Base-by-base conservation (phyloP, 2,888 invertebrate genomes). In the Tuta absoluta region DNA sequence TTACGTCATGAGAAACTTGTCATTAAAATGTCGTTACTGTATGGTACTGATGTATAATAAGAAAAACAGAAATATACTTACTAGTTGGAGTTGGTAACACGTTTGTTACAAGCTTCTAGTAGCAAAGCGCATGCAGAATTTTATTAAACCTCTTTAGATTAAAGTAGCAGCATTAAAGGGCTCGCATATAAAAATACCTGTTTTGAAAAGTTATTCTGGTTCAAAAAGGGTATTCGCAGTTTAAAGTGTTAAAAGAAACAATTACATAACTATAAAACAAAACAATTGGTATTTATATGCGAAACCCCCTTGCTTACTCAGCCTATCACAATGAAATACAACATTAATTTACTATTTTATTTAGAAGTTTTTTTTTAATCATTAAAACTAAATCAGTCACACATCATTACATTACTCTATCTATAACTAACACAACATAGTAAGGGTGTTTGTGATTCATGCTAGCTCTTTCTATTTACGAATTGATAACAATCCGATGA, bases 301-400 rank as follows among this genome's bases (percentile, higher is more conserved):
- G 17, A 23, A 51, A n/a, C n/a, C n/a, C 51, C 21, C 21, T 21
- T n/a, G 5, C 19, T 4, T 11, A 12, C 2, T 28, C 23, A n/a
- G 8, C 7, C 17, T 49, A 48, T 45, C n/a, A 51, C 48, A 61
- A 61, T 61, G 17, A 61, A 61, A 61, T 61, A 61, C 61, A 49
- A 48, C 17, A 61, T 72, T 72, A 70, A 74, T 70, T 76, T 73
- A 80, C 77, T 73, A 75, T 67, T 86, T 86, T 85, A 85, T 86
- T 86, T 72, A 75, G 75, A 79, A 78, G 73, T 78, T 28, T 17
- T 56, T 77, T 77, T 73, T 75, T 79, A 21, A 77, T 69, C 66
- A 72, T 80, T 82, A 82, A 77, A n/a, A 75, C 84, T 89, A 89
- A 85, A 77, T 91, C 91, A 91, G 91, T 89, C 90, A 89, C 88